Evolutionary conservation across 2,797 vertebrate species (phyloP), one percentile per base, ranked within the genome.

Genomic region (Sebastes dallii): DNA sequence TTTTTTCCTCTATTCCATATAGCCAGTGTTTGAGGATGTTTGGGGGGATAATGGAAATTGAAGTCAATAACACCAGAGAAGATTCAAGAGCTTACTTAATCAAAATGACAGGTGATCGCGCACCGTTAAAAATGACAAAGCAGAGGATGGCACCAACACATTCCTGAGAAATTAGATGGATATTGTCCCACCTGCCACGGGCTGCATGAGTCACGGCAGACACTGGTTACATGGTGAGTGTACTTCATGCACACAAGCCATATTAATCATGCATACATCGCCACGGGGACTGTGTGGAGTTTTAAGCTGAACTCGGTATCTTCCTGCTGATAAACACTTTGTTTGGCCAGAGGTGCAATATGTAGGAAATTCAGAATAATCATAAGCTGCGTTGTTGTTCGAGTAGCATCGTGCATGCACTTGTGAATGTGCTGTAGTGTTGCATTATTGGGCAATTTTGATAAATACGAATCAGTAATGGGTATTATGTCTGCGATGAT

Each of bases 81-180:
- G 87, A 89, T 92, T 92, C 75, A 82, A 87, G 72, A 86, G 86
- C 84, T 88, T 90, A 91, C 85, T 93, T 93, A 89, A 93, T 94
- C 91, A 95, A 92, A 92, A 74, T 93, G 94, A 94, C 92, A 94
- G 88, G 78, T 84, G 80, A 92, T 91, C 81, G 59, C 83, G 68
- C 76, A 75, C 62, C 74, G 61, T 85, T 89, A 90, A 90, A 85
- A 92, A 90, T 61, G 79, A 91, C 91, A 92, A 87, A 90, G 87
- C 70, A 67, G 69, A 62, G 58, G 81, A 88, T 81, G 69, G 86
- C 87, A 83, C 62, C 72, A 84, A 81, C 78, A 80, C 71, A 62
- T 83, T 76, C 77, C 81, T 82, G 85, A 88, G 84, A 91, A 93
- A 88, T 89, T 72, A 92, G 82, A 94, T 86, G 81, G 84, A 94